Conservation (phyloP, 2,113 vertebrate species). For the Serilophus lunatus region DNA sequence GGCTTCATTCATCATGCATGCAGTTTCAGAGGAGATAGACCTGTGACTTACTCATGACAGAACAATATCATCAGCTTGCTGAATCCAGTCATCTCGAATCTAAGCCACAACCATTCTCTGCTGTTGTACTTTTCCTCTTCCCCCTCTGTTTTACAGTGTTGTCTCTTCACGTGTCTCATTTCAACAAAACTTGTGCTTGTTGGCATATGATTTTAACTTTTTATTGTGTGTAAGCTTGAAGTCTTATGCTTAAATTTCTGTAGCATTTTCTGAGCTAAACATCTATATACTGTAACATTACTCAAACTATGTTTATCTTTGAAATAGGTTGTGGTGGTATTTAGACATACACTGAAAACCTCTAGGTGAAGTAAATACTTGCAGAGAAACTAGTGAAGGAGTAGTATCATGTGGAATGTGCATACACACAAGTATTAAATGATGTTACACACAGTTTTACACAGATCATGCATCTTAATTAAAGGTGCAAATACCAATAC, state of each 20-base stretch:
- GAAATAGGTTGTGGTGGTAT: background rate
- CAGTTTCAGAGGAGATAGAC: constrained; percentile 78
- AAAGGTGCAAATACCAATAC: background rate
- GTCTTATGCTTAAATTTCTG: constrained; percentile 49
- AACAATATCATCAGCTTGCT: constrained; percentile 77
- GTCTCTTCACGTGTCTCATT: constrained; percentile 60
- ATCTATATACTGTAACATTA: constrained; percentile 15
- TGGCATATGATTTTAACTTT: constrained; percentile 60
- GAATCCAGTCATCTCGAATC: constrained; percentile 70
- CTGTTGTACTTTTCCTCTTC: constrained; percentile 57
- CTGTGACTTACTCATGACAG: constrained; percentile 78
- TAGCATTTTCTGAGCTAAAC: constrained; percentile 41
- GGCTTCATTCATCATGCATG: constrained; percentile 83
- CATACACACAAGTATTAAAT: background rate
- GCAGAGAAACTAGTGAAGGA: background rate
- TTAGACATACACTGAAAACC: background rate
- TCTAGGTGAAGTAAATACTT: background rate
- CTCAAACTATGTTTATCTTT: background rate
- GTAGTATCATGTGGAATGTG: background rate
- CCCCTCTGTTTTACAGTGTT: constrained; percentile 55
- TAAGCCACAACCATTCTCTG: constrained; percentile 62
- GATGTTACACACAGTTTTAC: background rate
- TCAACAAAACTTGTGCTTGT: constrained; percentile 62
- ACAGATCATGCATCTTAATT: background rate
- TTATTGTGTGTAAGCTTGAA: constrained; percentile 52